Evolutionary conservation across 2,113 vertebrate species (phyloP).

Genomic region (Crotophaga sulcirostris): DNA sequence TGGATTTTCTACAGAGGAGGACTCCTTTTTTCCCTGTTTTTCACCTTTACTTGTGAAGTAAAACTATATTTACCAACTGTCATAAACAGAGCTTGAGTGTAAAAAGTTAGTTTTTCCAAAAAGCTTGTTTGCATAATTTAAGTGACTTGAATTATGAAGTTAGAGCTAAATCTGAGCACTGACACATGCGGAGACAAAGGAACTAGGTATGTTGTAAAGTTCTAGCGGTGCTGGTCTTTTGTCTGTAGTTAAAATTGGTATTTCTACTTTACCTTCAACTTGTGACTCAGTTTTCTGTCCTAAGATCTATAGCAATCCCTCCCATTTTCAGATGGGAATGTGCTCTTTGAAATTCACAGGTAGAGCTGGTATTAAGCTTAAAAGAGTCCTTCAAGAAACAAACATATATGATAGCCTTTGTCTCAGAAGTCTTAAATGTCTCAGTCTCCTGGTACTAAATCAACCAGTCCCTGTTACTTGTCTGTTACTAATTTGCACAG

Average conservation of each 20-base stretch:
- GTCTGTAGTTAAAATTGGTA: not conserved
- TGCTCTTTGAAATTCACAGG: not conserved
- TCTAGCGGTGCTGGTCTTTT: not conserved
- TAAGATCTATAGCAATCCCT: not conserved
- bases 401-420: not conserved
- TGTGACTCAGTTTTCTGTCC: not conserved
- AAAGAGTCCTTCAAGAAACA: not conserved
- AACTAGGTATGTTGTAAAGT: rapidly evolving
- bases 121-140: not conserved
- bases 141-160: not conserved
- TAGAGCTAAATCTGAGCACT: not conserved
- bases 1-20: not conserved
- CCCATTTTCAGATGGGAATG: not conserved
- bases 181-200: not conserved
- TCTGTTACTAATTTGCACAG: not conserved
- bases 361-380: not conserved
- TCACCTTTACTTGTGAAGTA: not conserved
- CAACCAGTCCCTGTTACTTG: not conserved
- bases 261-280: not conserved
- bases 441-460: not conserved
- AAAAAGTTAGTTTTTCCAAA: not conserved
- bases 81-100: not conserved
- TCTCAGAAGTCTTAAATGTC: not conserved
- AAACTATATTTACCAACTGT: not conserved
- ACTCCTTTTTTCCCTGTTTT: not conserved